A percentile compares a stretch with the other conserved stretches of the same genome.
Conservation (phyloP, 2,113 vertebrate genomes). For the Polypterus bichir region DNA sequence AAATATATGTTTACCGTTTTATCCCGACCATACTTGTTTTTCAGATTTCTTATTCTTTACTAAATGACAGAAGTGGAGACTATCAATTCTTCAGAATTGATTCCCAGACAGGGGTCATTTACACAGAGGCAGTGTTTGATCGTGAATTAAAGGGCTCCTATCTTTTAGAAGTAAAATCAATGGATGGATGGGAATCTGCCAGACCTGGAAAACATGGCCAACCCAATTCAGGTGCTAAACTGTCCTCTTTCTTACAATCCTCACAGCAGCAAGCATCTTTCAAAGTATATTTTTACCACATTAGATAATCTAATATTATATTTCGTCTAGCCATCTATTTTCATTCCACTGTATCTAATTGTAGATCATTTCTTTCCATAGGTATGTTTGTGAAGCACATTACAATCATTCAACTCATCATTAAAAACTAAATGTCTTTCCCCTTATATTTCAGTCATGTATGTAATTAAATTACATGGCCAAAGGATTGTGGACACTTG, state of each 20-base stretch:
- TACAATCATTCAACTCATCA: not conserved
- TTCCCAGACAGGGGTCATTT: conserved; percentile 61
- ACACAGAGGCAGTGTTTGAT: conserved; percentile 66
- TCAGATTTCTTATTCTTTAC: conserved; percentile 69
- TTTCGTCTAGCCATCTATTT: no score
- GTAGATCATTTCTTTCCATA: not conserved
- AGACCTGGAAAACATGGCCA: conserved; percentile 68
- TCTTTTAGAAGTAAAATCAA: conserved; percentile 69
- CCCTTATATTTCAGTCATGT: no score
- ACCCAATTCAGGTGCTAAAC: conserved; percentile 65
- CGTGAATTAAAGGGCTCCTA: conserved; percentile 73
- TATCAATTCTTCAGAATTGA: conserved; percentile 62
- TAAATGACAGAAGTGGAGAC: conserved; percentile 68
- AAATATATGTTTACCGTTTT: not conserved
- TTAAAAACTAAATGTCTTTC: no score
- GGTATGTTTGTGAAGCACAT: conserved; percentile 31
- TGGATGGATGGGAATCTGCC: conserved; percentile 70
- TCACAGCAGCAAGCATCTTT: not conserved
- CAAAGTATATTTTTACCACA: not conserved
- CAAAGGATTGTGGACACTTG: no score
- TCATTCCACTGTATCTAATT: no score
- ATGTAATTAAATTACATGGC: no score
- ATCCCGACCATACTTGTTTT: conserved; percentile 9
- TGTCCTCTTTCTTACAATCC: conserved; percentile 11
- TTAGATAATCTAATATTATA: not conserved